Percentiles rank a stretch among this genome's conserved stretches.
phyloP scores from a whole-genome alignment of 2,888 invertebrate genomes.

The Drosophila suboccidentalis region DNA sequence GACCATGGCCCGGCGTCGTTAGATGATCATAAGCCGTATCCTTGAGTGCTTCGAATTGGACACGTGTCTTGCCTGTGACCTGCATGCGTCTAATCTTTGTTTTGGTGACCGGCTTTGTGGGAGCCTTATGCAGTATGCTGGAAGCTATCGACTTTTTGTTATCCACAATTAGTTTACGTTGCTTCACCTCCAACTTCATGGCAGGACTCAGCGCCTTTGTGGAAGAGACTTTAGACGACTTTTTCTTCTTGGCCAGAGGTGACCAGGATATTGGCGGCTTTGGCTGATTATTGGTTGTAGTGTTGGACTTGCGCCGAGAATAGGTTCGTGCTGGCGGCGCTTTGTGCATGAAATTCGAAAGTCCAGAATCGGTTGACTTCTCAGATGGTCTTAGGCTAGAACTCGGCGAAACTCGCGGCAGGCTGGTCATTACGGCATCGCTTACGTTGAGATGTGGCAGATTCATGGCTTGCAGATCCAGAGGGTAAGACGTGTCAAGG shows the following conservation, averaged over 20 bases:
- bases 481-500: background rate
- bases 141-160: constrained; percentile 56
- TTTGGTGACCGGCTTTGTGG: constrained; percentile 20
- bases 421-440: background rate
- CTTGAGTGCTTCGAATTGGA: constrained; percentile 60
- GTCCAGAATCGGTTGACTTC: background rate
- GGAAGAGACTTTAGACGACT: constrained; percentile 31
- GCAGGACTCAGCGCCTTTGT: constrained; percentile 62
- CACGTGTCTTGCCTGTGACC: constrained; percentile 64
- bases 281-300: background rate
- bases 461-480: background rate
- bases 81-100: constrained; percentile 43
- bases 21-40: constrained; percentile 80
- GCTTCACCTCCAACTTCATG: constrained; percentile 60
- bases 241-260: constrained; percentile 50
- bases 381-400: background rate
- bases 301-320: constrained; percentile 45
- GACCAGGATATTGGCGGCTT: constrained; percentile 47
- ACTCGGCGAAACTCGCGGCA: background rate
- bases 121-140: constrained; percentile 38
- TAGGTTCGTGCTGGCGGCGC: constrained; percentile 75
- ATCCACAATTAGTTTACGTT: constrained; percentile 77
- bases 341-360: constrained; percentile 26
- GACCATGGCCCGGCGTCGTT: constrained; percentile 62
- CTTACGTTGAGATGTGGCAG: background rate